These are phyloP conservation scores for Danaus plexippus DNA, from an alignment of 1,140 invertebrate genomes.

Conservation along the genomic window DNA sequence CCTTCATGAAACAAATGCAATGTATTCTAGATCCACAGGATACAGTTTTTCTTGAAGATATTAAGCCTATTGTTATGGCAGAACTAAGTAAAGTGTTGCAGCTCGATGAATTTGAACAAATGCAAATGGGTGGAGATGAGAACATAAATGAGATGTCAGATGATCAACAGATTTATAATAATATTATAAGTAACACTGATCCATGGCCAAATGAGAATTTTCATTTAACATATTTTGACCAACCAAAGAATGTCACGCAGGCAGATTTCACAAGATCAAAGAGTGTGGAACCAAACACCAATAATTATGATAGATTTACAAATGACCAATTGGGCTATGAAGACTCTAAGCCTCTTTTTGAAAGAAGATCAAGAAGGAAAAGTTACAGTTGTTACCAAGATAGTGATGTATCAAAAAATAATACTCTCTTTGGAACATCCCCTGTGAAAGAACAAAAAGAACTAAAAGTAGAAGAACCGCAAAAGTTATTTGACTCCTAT, in stretches of 20 bases:
- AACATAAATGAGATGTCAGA: conserved; percentile 3
- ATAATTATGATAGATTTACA: too few species aligned
- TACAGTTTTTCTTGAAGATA: conserved; percentile 58
- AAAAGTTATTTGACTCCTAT: conserved; percentile 39
- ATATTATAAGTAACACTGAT: conserved; percentile 1
- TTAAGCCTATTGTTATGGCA: conserved; percentile 63
- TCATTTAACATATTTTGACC: background rate
- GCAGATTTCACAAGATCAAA: conserved; percentile 16
- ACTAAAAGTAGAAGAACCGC: conserved; percentile 13
- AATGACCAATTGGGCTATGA: conserved; percentile 10
- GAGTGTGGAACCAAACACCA: conserved; percentile 7
- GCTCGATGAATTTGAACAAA: conserved; percentile 45
- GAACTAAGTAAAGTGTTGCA: conserved; percentile 57
- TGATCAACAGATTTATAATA: conserved; percentile 25
- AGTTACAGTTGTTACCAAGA: conserved; percentile 25
- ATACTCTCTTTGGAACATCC: conserved; percentile 11
- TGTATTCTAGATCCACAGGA: conserved; percentile 63
- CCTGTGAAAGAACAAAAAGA: conserved; percentile 5
- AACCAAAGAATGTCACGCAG: conserved; percentile 13
- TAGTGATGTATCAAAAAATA: conserved; percentile 22
- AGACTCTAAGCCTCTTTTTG: conserved; percentile 33
- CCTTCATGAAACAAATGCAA: conserved; percentile 67
- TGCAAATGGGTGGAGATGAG: conserved; percentile 25
- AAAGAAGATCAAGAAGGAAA: conserved; percentile 32
- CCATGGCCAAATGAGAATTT: conserved; percentile 8